Evolutionary conservation across 2,113 vertebrate species (phyloP).

Genomic region (Dicerorhinus sumatrensis): DNA sequence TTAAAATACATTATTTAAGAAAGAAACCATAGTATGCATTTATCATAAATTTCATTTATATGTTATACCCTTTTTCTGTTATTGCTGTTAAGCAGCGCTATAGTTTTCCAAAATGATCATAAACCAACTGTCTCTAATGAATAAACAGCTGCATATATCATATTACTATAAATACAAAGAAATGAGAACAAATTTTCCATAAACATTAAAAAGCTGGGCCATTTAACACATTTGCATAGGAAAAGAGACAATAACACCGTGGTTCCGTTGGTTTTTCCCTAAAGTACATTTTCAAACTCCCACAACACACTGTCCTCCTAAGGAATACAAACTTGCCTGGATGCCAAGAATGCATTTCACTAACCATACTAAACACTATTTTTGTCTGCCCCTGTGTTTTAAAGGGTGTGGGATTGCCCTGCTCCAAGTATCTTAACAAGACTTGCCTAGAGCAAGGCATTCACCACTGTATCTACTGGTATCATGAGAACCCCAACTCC

Average conservation of each 20-base stretch:
- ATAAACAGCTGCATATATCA: background rate
- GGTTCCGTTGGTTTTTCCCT: background rate
- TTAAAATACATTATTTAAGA: constrained; percentile 16
- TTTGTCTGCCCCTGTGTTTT: background rate
- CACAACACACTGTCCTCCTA: background rate
- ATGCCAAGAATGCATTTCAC: background rate
- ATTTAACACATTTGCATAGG: background rate
- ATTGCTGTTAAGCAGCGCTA: background rate
- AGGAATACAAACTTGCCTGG: background rate
- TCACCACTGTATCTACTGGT: background rate
- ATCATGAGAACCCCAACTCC: background rate
- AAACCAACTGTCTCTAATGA: background rate
- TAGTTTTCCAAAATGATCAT: background rate
- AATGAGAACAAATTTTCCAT: background rate
- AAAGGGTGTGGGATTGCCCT: background rate
- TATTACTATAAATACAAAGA: constrained; percentile 10
- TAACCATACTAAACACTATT: background rate
- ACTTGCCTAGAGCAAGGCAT: background rate
- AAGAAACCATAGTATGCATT: background rate
- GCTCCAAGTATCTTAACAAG: background rate
- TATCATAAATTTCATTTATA: background rate
- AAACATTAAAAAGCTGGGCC: background rate
- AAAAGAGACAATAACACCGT: background rate
- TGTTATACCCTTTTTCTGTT: background rate
- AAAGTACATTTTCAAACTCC: background rate